A percentile compares a stretch with the other conserved stretches of the same genome.
Conservation (phyloP, 1,140 invertebrate genomes). For the Bombus consobrinus region DNA sequence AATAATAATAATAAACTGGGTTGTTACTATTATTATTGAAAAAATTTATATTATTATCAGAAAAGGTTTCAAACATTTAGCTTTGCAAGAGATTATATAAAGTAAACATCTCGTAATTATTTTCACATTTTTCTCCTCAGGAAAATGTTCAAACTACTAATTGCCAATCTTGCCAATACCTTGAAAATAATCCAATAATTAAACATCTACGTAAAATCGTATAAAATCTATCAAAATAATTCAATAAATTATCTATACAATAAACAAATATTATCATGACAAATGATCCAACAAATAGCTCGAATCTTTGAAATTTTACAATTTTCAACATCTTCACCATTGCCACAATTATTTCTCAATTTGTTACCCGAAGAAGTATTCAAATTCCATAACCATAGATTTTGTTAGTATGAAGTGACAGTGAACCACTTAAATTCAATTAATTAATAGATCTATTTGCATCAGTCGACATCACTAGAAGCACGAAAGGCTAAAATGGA, state of each 20-base stretch:
- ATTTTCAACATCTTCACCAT: not conserved
- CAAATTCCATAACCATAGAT: not conserved
- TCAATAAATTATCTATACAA: no score
- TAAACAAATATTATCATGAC: not conserved
- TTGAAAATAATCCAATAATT: not conserved
- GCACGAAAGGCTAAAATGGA: conserved; percentile 14
- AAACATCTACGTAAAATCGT: no score
- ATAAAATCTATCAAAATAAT: not conserved
- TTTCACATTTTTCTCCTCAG: not conserved
- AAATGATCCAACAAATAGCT: not conserved
- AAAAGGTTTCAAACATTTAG: not conserved
- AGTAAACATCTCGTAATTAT: not conserved
- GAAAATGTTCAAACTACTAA: not conserved
- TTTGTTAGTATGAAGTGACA: not conserved
- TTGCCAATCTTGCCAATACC: not conserved
- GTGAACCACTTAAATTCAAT: not conserved
- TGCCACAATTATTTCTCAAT: no score
- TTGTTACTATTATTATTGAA: no score
- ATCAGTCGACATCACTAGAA: conserved; percentile 2
- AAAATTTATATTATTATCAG: not conserved
- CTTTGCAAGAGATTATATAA: not conserved
- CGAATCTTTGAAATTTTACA: not conserved
- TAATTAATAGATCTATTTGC: conserved; percentile 1
- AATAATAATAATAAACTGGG: no score
- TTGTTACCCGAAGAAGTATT: not conserved